Conservation (phyloP, 2,888 invertebrate species). For the Drosophila antonietae region DNA sequence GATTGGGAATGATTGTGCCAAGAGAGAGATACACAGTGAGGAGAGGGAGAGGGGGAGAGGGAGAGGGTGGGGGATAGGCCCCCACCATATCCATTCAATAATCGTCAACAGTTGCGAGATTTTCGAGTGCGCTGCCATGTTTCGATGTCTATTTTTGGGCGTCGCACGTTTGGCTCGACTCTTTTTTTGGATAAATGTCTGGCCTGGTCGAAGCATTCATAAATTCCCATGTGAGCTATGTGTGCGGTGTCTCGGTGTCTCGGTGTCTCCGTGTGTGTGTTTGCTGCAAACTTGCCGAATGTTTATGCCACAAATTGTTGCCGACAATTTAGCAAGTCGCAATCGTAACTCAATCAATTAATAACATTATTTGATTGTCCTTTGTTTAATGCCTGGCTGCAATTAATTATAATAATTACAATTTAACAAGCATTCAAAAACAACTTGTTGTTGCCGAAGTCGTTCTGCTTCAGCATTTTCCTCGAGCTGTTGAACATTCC, state of each 20-base stretch:
- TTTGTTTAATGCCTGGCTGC: slow-evolving; percentile 61
- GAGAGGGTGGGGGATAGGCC: neutral
- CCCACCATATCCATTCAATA: slow-evolving; percentile 63
- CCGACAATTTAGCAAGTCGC: slow-evolving; percentile 70
- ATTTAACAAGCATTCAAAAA: slow-evolving; percentile 66
- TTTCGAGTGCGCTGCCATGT: slow-evolving; percentile 62
- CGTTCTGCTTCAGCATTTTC: slow-evolving; percentile 6
- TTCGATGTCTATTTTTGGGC: slow-evolving; percentile 75
- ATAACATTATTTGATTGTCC: slow-evolving; percentile 72
- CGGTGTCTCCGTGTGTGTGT: neutral
- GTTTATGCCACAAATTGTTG: slow-evolving; percentile 56
- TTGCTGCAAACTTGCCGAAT: slow-evolving; percentile 57
- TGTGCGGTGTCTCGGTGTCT: slow-evolving; percentile 5
- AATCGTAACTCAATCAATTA: slow-evolving; percentile 77
- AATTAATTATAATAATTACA: slow-evolving; percentile 78
- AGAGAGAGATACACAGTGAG: neutral
- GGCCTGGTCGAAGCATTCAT: slow-evolving; percentile 65
- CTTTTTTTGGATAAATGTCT: slow-evolving; percentile 76
- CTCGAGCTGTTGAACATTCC: slow-evolving; percentile 26
- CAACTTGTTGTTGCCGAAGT: slow-evolving; percentile 48
- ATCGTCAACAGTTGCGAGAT: slow-evolving; percentile 70
- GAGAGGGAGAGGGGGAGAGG: too few relatives aligned
- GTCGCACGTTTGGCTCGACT: slow-evolving; percentile 73
- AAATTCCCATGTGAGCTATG: slow-evolving; percentile 71
- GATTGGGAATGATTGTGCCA: slow-evolving; percentile 29